phyloP scores from a whole-genome alignment of 2,113 vertebrate species.

The Nyctereutes procyonoides region DNA sequence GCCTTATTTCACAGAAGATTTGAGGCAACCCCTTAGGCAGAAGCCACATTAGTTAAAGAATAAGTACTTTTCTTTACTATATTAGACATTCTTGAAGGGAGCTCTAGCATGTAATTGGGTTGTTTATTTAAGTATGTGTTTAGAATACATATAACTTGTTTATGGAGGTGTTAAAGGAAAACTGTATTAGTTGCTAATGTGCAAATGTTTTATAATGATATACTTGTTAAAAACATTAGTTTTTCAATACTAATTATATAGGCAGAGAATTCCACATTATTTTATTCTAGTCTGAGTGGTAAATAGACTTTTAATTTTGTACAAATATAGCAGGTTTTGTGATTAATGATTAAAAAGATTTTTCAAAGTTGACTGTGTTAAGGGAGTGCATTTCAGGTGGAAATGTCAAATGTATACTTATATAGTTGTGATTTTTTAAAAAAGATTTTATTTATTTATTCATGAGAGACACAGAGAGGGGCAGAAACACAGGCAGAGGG shows the following conservation, averaged over 20 bases:
- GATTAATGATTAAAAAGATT: conserved; percentile 53
- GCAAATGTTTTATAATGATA: conserved; percentile 66
- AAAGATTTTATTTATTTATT: too few species aligned
- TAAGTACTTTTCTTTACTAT: background rate
- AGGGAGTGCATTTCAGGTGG: conserved; percentile 7
- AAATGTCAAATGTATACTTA: conserved; percentile 29
- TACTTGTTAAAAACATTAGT: conserved; percentile 55
- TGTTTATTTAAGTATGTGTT: conserved; percentile 60
- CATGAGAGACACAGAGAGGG: too few species aligned
- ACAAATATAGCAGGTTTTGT: conserved; percentile 33
- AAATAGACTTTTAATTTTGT: conserved; percentile 56
- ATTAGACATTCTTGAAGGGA: conserved; percentile 34
- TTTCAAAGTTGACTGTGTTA: background rate
- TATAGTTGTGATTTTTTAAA: background rate
- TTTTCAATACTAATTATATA: conserved; percentile 66
- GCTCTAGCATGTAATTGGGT: conserved; percentile 38
- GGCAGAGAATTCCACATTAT: conserved; percentile 28
- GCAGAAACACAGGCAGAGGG: too few species aligned
- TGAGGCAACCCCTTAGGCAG: background rate
- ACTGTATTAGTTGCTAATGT: conserved; percentile 56
- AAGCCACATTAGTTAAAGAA: conserved; percentile 14
- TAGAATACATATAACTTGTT: conserved; percentile 52
- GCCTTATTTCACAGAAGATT: conserved; percentile 28
- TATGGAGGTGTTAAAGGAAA: conserved; percentile 68
- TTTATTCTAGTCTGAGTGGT: conserved; percentile 57